These are phyloP conservation scores for Fukomys damarensis DNA, from an alignment of 2,113 vertebrate genomes.

Conservation along the genomic window DNA sequence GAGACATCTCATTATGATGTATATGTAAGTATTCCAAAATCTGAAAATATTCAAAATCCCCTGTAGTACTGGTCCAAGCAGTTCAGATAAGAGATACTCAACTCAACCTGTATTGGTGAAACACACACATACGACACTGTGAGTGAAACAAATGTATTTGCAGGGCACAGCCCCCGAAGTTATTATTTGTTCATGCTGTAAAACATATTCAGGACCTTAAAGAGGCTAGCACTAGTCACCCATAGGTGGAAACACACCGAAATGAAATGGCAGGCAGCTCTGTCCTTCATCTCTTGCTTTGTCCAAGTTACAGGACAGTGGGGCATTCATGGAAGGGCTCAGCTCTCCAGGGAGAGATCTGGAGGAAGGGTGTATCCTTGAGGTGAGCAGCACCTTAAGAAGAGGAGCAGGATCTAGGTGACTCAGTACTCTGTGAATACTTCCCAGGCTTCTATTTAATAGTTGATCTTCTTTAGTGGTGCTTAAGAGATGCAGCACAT, in stretches of 20 bases:
- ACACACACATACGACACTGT: not conserved
- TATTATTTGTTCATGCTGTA: not conserved
- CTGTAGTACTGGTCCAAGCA: not conserved
- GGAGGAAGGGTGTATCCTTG: not conserved
- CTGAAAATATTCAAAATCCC: no score
- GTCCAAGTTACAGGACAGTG: not conserved
- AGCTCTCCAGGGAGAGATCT: not conserved
- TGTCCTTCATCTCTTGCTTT: not conserved
- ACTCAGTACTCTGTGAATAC: not conserved
- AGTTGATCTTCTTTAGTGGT: not conserved
- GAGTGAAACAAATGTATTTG: not conserved
- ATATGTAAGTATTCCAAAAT: not conserved
- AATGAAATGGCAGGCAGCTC: not conserved
- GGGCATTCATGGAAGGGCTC: fast-evolving
- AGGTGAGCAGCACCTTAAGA: not conserved
- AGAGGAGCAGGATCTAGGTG: fast-evolving
- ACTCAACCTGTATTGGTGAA: not conserved
- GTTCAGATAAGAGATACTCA: not conserved
- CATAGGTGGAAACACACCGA: not conserved
- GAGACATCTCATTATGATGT: not conserved
- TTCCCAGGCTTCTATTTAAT: not conserved
- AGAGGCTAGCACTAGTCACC: no score
- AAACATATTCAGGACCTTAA: not conserved
- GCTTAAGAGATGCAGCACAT: not conserved
- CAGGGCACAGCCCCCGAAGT: not conserved